Base-by-base conservation (phyloP, 1,140 invertebrate species). In the Drosophila orosa region DNA sequence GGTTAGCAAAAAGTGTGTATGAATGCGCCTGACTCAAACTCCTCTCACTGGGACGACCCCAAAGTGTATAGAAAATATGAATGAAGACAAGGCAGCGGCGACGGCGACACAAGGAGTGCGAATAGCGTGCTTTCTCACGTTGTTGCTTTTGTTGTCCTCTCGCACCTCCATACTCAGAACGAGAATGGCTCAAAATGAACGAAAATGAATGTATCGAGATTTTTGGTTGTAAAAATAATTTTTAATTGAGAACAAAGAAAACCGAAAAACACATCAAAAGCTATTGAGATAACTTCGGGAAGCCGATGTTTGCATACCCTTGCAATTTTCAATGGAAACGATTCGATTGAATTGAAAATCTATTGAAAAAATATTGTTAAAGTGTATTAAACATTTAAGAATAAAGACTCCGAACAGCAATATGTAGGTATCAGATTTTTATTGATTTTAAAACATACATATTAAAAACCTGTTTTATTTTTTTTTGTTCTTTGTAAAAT, bases 61-160 rank as follows among this genome's bases (percentile, higher is more conserved):
- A 75, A 72, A 78, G 83, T 86, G 82, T 86, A 85, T 86, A 86
- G 83, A 86, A 86, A 86, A 86, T 86, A 86, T 86, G 83, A 86
- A 86, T 86, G 82, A 86, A 87, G 82, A 80, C 76, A 67, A 35
- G 63, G 48, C 63, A 61, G 60, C 40, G 59, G 44, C 56, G 62
- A 31, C 35, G 69, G 25, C 40, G 54, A 33, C 25, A 55, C 44
- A 44, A 55, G 47, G 54, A 67, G 56, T 73, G 44, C 58, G 59
- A 74, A 61, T 59, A 68, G 57, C 66, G 56, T 47, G 66, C 63
- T 63, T 44, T 42, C 44, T 22, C 19, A 33, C 27, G 29, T 55
- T 50, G 25, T 52, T 76, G 68, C 25, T 67, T 35, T 72, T 72
- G 54, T 59, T 67, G 39, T 54, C 35, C 58, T 42, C 56, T 66